Base-by-base conservation (phyloP, 2,113 vertebrate genomes). In the Rana temporaria region DNA sequence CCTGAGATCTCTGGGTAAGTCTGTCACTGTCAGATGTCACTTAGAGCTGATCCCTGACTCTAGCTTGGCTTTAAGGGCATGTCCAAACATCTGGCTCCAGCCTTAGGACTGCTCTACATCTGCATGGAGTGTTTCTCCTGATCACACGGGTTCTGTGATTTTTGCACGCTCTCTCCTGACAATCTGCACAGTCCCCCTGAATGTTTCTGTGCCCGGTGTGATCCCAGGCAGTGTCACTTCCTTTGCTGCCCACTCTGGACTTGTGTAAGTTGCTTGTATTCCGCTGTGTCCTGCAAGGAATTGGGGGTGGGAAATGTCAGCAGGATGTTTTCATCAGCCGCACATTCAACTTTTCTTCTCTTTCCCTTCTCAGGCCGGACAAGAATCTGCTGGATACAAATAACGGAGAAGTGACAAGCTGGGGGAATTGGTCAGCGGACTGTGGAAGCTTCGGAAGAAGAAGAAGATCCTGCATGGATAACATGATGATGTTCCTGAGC, bases 251-350 rank as follows among this genome's bases (percentile, higher is more conserved):
- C 66, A 26, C 5, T 70, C 52, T 48, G 53, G 12, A 15, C 17
- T 69, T 30, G 1, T 68, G 53, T 57, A 32, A 34, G 24, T 55
- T 55, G 22, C 56, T 38, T 20, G 20, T 68, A 59, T 68, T 69
- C 65, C 56, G 78, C 78, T 70, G 6, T 22, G 34, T 70, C 30
- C 65, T 69, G 55, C 32, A 34, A 70, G 66, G 66, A 56, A 17
- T 56, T 63, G 70, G 79, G 79, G 79, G 79, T 66, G 79, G 79
- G 79, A 74, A 9, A 65, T 75, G 71, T 75, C 80, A 66, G 71
- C 80, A 82, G 80, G 70, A 74, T 82, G 80, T 82, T 75, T 75
- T 75, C 30, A 55, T 53, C 59, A 65, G 15, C 14, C 20, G 17
- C 19, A 55, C 60, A 56, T 65, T 82, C 26, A 74, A 66, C n/a